A percentile compares a stretch with the other conserved stretches of the same genome.
Evolutionary conservation across 1,140 invertebrate genomes (phyloP).

Genomic region (Trichomalopsis sarcophagae): DNA sequence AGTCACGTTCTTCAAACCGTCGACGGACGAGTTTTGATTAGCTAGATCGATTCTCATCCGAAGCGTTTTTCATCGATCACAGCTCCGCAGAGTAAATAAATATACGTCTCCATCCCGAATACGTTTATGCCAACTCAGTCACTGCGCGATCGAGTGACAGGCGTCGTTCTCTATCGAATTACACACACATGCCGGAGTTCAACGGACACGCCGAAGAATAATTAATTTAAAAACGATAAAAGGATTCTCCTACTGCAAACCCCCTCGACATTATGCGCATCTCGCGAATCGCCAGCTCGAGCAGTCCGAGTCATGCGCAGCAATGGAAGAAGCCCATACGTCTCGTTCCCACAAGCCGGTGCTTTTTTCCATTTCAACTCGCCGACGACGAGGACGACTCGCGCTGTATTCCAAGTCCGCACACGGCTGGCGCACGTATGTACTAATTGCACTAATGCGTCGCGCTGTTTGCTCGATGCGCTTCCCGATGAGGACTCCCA

Average conservation of each 20-base stretch:
- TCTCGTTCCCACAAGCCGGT: conserved; percentile 7
- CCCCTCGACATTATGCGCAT: too few relatives aligned
- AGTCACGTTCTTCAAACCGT: conserved; percentile 24
- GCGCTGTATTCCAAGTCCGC: neutral
- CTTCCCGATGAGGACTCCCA: conserved; percentile 10
- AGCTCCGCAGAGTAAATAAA: conserved; percentile 8
- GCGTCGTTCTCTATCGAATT: neutral
- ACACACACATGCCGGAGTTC: neutral
- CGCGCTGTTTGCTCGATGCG: conserved; percentile 22
- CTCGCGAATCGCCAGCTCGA: too few relatives aligned
- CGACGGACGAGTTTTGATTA: neutral
- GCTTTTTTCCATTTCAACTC: neutral
- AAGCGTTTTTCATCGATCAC: conserved; percentile 4
- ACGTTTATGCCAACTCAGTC: too few relatives aligned
- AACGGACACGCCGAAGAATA: neutral
- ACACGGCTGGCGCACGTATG: neutral
- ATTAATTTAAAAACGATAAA: too few relatives aligned
- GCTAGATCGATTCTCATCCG: neutral
- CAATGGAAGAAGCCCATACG: neutral
- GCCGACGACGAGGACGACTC: neutral
- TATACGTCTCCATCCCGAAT: neutral
- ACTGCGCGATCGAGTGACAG: too few relatives aligned
- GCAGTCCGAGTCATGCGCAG: neutral
- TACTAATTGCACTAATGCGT: conserved; percentile 50
- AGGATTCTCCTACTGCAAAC: too few relatives aligned